Conservation (phyloP, 2,113 vertebrate genomes). For the Telmatochromis bifrenatus region DNA sequence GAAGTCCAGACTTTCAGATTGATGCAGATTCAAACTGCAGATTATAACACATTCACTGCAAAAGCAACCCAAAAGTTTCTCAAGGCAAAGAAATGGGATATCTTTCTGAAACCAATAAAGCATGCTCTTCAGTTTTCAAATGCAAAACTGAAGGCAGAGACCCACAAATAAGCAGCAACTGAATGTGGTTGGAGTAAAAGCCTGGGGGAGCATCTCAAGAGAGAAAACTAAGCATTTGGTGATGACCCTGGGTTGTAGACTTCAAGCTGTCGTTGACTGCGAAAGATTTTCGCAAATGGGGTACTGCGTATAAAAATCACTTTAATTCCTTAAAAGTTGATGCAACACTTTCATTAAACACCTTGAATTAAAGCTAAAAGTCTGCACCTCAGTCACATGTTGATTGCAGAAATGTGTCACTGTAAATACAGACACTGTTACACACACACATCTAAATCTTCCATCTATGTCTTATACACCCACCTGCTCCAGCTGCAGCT, state of each 20-base stretch:
- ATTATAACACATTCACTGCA: not conserved
- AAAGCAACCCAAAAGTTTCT: not conserved
- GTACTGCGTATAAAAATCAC: not conserved
- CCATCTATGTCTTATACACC: not conserved
- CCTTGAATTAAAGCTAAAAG: not conserved
- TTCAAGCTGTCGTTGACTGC: not conserved
- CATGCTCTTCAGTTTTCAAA: not conserved
- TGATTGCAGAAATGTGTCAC: not conserved
- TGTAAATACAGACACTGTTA: not conserved
- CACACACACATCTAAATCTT: not conserved
- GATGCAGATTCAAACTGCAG: not conserved
- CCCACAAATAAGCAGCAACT: not conserved
- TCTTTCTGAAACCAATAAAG: not conserved
- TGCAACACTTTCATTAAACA: not conserved
- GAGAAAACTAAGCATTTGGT: not conserved
- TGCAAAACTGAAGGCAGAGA: not conserved
- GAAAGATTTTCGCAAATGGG: not conserved
- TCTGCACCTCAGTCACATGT: not conserved
- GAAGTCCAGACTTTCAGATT: not conserved
- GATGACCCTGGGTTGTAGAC: not conserved
- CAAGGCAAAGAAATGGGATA: not conserved
- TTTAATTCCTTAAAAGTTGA: not conserved
- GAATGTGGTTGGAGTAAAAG: not conserved
- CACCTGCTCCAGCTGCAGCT: conserved; percentile 95
- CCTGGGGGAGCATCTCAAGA: not conserved